Base-by-base conservation (phyloP, 1,140 invertebrate genomes). In the Neodiprion lecontei region DNA sequence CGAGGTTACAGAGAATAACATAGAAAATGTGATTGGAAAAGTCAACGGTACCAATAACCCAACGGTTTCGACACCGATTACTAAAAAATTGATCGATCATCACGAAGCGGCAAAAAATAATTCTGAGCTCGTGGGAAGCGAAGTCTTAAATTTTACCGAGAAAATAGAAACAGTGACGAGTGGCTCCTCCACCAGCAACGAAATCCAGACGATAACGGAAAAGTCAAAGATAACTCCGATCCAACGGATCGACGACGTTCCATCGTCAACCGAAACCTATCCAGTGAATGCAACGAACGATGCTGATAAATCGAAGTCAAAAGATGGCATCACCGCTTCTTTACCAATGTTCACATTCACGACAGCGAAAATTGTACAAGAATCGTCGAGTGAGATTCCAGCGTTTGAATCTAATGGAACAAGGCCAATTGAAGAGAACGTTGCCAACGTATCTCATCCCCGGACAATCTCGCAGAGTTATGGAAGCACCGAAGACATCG, bases 191-290 rank as follows among this genome's bases (percentile, higher is more conserved):
- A 11, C 75, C 12, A 77, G 66, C n/a, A 72, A 40, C 9, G 79
- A 81, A 21, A 48, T 78, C 12, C 80, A 82, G n/a, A 80, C 72
- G 11, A 72, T 72, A 9, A 72, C 8, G 77, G 75, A 66, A 74
- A 76, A 14, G 10, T 77, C 76, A 9, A 70, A 77, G 73, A 28
- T 82, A 40, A 75, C 66, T 3, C 72, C 2, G n/a, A 61, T 14
- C 53, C 75, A 1, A 78, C 80, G 9, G 72, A 75, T 7, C 9
- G 53, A 12, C 4, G 9, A 61, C 4, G 11, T 61, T 61, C 9
- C 53, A 11, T 12, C 53, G 53, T 61, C 53, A 14, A 61, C 8
- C 53, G 53, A 61, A 61, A 17, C n/a, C 53, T 7, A 14, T 17
- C 53, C 11, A 61, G n/a, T 61, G 53, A 40, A 40, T 40, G 5